A percentile compares a stretch with the other conserved stretches of the same genome.
These are phyloP conservation scores for Anas bahamensis DNA, from an alignment of 2,797 vertebrate species.

Conservation along the genomic window DNA sequence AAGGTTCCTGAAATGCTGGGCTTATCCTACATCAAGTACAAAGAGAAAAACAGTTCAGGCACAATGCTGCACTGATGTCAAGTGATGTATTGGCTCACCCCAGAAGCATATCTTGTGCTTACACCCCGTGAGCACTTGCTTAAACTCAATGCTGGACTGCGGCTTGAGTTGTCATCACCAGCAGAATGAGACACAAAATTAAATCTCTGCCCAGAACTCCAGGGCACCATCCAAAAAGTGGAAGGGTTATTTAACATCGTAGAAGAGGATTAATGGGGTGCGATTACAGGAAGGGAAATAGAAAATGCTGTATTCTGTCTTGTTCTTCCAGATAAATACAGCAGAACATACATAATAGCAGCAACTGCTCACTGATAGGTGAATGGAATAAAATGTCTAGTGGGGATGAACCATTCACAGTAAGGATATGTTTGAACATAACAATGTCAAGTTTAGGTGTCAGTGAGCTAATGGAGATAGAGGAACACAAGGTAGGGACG, in stretches of 20 bases:
- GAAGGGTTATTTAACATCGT: not conserved
- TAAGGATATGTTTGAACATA: fast-evolving
- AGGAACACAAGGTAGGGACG: not conserved
- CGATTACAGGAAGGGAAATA: not conserved
- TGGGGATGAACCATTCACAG: not conserved
- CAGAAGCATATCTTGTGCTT: not conserved
- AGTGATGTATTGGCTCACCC: not conserved
- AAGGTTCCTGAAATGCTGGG: not conserved
- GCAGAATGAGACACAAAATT: not conserved
- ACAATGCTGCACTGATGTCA: not conserved
- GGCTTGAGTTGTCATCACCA: not conserved
- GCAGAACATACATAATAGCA: not conserved
- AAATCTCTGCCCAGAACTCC: not conserved
- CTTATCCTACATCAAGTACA: not conserved
- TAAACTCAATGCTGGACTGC: not conserved
- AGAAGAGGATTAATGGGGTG: not conserved
- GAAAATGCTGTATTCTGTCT: not conserved
- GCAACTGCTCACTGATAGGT: not conserved
- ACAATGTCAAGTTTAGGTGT: not conserved
- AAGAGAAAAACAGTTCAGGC: not conserved
- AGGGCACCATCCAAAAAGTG: not conserved
- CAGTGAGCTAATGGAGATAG: not conserved
- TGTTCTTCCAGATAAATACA: not conserved
- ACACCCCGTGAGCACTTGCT: not conserved
- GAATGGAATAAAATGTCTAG: not conserved